phyloP scores from a whole-genome alignment of 2,888 invertebrate genomes.

The Protophormia terraenovae region DNA sequence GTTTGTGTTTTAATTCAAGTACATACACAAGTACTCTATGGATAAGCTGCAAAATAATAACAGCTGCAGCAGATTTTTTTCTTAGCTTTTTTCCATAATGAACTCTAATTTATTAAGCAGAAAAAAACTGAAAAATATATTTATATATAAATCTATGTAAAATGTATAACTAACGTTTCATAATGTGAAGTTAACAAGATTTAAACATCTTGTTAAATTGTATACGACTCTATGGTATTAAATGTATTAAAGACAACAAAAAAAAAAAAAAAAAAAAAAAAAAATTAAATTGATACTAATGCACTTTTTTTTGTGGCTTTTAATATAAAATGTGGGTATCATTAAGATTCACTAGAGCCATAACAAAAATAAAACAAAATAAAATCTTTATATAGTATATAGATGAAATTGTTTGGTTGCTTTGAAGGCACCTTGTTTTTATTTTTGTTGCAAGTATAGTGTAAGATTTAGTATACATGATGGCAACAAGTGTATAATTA shows the following conservation, averaged over 20 bases:
- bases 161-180: conserved; percentile 60
- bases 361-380: background rate
- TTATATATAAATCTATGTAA: conserved; percentile 34
- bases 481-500: conserved; percentile 67
- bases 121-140: conserved; percentile 17
- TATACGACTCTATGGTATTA: conserved; percentile 45
- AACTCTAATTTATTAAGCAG: conserved; percentile 66
- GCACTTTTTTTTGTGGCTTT: conserved; percentile 45
- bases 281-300: conserved; percentile 57
- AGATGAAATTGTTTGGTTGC: background rate
- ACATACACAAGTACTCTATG: background rate
- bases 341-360: conserved; percentile 42
- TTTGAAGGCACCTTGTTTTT: background rate
- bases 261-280: background rate
- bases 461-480: conserved; percentile 64
- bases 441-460: background rate
- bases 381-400: background rate
- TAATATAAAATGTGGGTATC: conserved; percentile 54
- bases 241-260: background rate
- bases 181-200: conserved; percentile 68
- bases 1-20: conserved; percentile 27
- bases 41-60: conserved; percentile 37
- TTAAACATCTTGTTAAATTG: conserved; percentile 67
- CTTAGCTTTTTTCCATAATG: conserved; percentile 54
- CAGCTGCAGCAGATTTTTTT: conserved; percentile 54